phyloP scores from a whole-genome alignment of 2,113 vertebrate genomes.

The Merops nubicus region DNA sequence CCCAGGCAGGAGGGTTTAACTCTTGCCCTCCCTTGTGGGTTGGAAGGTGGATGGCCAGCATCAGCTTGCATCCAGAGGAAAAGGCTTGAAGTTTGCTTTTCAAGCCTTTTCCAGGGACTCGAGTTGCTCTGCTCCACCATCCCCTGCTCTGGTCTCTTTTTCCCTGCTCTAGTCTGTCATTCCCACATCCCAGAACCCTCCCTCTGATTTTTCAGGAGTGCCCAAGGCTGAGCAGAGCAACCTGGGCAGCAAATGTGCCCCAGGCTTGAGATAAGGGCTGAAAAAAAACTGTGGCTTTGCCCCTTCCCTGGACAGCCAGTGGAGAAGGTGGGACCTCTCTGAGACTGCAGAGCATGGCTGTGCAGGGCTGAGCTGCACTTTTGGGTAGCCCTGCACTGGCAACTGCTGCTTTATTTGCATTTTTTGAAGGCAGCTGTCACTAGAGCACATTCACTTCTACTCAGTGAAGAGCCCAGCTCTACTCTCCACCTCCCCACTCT shows the following conservation, averaged over 20 bases:
- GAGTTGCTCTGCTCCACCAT: neutral
- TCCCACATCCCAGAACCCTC: neutral
- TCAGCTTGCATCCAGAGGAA: neutral
- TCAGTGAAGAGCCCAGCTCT: neutral
- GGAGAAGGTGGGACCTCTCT: neutral
- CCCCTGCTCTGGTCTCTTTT: neutral
- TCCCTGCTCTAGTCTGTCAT: neutral
- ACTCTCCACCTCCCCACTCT: neutral
- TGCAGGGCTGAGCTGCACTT: neutral
- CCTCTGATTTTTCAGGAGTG: neutral
- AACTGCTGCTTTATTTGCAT: neutral
- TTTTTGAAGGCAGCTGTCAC: neutral
- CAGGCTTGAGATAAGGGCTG: neutral
- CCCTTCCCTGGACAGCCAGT: neutral
- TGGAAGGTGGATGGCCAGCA: neutral
- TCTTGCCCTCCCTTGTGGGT: neutral
- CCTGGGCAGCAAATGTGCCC: fast-evolving
- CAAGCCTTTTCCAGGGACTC: neutral
- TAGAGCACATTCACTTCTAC: fast-evolving
- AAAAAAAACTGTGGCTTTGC: neutral
- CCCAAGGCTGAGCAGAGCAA: neutral
- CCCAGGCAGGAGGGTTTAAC: slow-evolving; percentile 64
- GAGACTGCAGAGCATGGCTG: neutral
- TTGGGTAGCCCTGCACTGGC: neutral
- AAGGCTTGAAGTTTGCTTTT: neutral